Evolutionary conservation across 2,888 invertebrate species (phyloP).

Genomic region (Dynastes hyllus): DNA sequence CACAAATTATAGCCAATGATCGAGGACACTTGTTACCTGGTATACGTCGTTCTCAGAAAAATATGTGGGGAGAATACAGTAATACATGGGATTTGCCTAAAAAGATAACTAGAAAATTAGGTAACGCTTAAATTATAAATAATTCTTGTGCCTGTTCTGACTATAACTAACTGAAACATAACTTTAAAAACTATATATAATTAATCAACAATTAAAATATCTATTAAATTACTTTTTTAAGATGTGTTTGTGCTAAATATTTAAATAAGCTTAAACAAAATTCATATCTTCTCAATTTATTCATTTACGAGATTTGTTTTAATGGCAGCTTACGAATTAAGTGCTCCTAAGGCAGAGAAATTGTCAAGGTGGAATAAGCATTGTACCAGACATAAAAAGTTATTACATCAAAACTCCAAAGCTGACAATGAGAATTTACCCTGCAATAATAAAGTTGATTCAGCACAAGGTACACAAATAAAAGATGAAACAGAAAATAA

Average conservation of each 20-base stretch:
- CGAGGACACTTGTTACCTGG: slow-evolving; percentile 80
- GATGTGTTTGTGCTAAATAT: background rate
- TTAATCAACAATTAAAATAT: background rate
- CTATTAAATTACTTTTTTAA: background rate
- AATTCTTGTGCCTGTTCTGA: background rate
- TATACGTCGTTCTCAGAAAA: slow-evolving; percentile 71
- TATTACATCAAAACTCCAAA: background rate
- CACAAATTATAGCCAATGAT: slow-evolving; percentile 77
- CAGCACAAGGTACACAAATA: slow-evolving; percentile 38
- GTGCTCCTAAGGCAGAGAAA: slow-evolving; percentile 69
- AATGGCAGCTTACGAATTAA: slow-evolving; percentile 72
- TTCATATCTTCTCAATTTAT: background rate
- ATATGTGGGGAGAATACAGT: slow-evolving; percentile 78
- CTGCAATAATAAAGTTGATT: slow-evolving; percentile 1
- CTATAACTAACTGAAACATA: background rate
- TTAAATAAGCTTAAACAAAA: background rate
- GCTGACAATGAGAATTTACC: slow-evolving; percentile 12
- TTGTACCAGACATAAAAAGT: background rate
- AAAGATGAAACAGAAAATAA: slow-evolving; percentile 51
- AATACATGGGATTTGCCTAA: slow-evolving; percentile 81
- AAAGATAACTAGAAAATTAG: slow-evolving; percentile 74
- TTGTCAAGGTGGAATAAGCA: slow-evolving; percentile 57
- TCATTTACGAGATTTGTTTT: slow-evolving; percentile 1
- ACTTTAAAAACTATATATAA: background rate
- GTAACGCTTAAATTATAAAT: slow-evolving; percentile 22